These are phyloP conservation scores for Thoracochromis brauschi DNA, from an alignment of 2,113 vertebrate genomes.

Conservation along the genomic window DNA sequence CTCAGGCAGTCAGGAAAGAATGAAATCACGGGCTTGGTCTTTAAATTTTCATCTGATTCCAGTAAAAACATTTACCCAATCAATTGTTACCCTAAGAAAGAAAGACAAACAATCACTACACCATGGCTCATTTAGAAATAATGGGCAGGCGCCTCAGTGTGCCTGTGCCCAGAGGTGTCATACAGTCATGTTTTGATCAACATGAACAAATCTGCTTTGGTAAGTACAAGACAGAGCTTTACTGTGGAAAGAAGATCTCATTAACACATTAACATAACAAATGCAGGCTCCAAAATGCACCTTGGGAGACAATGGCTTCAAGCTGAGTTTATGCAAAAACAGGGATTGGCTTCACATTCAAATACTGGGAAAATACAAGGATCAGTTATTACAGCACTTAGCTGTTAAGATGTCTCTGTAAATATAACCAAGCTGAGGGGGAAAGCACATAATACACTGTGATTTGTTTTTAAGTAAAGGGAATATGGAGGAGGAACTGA, in stretches of 20 bases:
- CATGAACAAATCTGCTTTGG: not conserved
- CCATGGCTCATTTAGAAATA: constrained; percentile 36
- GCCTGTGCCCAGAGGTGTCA: not conserved
- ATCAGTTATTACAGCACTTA: constrained; percentile 7
- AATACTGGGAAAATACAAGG: constrained; percentile 4
- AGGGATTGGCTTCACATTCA: constrained; percentile 19
- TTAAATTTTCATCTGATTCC: constrained; percentile 42
- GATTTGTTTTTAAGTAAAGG: not conserved
- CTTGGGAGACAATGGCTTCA: constrained; percentile 16
- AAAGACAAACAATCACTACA: constrained; percentile 50
- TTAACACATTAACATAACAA: constrained; percentile 32
- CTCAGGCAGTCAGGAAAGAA: not conserved
- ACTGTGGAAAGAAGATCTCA: constrained; percentile 21
- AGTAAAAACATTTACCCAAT: constrained; percentile 54
- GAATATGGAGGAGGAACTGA: not conserved
- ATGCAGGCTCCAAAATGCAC: constrained; percentile 11
- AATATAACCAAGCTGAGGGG: not conserved
- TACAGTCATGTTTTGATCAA: constrained; percentile 2
- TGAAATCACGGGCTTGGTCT: not conserved
- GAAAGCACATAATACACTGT: not conserved
- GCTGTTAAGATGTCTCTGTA: not conserved
- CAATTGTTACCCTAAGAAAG: constrained; percentile 35
- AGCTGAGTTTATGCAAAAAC: constrained; percentile 26
- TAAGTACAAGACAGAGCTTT: not conserved
- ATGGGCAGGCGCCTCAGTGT: constrained; percentile 6